Conservation (phyloP, 2,113 vertebrate species). For the Etia nguti region DNA sequence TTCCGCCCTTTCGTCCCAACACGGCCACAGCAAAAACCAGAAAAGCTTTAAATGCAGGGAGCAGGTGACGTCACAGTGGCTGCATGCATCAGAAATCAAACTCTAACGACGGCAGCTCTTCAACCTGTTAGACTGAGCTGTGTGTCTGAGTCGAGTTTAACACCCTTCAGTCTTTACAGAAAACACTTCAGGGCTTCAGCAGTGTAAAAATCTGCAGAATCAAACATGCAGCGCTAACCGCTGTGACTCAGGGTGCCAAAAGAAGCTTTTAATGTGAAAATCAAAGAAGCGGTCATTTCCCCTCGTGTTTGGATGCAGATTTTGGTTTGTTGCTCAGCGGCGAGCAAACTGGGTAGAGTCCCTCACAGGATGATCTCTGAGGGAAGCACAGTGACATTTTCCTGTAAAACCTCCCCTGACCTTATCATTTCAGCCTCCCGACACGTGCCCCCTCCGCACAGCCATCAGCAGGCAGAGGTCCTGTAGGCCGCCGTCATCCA, state of each 20-base stretch:
- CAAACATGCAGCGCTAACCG: neutral
- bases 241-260: neutral
- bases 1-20: no score
- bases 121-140: no score
- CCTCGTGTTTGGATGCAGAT: neutral
- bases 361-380: neutral
- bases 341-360: neutral
- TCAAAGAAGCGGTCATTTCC: no score
- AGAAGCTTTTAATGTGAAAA: neutral
- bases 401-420: constrained; percentile 9
- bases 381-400: constrained; percentile 14
- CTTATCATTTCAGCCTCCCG: constrained; percentile 25
- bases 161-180: no score
- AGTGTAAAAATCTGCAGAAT: neutral
- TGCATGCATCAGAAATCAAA: no score
- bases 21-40: no score
- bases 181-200: no score
- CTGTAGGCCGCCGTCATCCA: neutral
- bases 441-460: neutral
- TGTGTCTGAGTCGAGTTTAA: no score
- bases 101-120: no score
- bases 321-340: neutral
- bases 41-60: no score
- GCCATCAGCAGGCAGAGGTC: neutral
- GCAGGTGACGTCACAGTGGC: no score